Evolutionary conservation across 2,888 invertebrate species (phyloP), one percentile per base, ranked within the genome.

Genomic region (Drosophila neotestacea): DNA sequence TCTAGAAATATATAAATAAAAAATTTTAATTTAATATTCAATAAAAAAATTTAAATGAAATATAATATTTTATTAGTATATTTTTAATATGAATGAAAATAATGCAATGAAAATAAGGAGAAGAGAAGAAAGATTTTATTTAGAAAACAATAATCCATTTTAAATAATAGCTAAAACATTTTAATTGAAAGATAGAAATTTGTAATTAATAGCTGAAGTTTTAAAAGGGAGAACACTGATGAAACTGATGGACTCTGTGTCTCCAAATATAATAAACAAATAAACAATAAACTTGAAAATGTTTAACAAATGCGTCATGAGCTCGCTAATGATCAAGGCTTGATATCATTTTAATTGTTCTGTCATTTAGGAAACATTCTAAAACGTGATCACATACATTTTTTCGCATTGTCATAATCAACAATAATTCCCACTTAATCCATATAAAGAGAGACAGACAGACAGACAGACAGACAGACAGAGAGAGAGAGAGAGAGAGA

Each of bases 301-400:
- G 16, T 52, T 16, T 38, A 28, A 36, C 4, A 11, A 38, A 22
- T 72, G 59, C 55, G 50, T 52, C 72, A 77, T 22, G 46, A 36
- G 9, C 27, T 46, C 44, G 48, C 48, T 76, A 79, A 79, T 59
- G 79, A 79, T 50, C 34, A 4, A 34, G 4, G 70, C 70, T 62
- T 79, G 79, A 76, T 79, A 62, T 70, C 34, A 27, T 76, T 76
- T 76, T 75, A 79, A 76, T 79, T 76, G 75, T 64, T 6, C 61
- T 58, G 73, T 74, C 75, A 48, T 70, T 74, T 68, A 34, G 41
- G 59, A 63, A 48, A 69, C 75, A 63, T 78, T 76, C 75, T 64
- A 76, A 76, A 79, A 65, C 76, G 79, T 76, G 76, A 76, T 75
- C 76, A 42, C 16, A 78, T 68, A 46, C 22, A 41, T 27, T 46